Evolutionary conservation across 2,113 vertebrate genomes (phyloP).

Genomic region (Mustela lutreola): DNA sequence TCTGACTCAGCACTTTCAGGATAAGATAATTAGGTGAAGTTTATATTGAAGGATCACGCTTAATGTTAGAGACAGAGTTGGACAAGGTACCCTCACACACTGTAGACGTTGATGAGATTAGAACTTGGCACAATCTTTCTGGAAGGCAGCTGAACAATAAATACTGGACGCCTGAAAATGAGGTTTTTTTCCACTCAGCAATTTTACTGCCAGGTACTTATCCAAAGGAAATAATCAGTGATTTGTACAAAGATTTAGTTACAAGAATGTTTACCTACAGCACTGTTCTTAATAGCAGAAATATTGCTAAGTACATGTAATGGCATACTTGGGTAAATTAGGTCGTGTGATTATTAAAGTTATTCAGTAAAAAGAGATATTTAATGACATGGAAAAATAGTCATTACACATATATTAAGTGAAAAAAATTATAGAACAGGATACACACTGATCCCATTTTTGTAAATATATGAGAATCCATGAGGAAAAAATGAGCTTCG

Average conservation of each 20-base stretch:
- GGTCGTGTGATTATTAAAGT: neutral
- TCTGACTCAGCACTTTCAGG: neutral
- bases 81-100: neutral
- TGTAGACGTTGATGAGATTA: neutral
- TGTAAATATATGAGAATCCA: neutral
- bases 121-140: neutral
- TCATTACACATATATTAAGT: neutral
- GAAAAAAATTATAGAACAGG: constrained; percentile 7
- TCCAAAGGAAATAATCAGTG: constrained; percentile 48
- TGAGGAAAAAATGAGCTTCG: neutral
- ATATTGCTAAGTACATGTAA: neutral
- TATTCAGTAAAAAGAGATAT: constrained; percentile 27
- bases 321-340: neutral
- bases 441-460: neutral
- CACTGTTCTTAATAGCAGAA: constrained; percentile 1
- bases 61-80: neutral
- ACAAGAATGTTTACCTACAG: constrained; percentile 23
- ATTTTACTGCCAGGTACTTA: neutral
- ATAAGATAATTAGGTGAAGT: neutral
- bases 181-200: neutral
- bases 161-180: neutral
- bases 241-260: constrained; percentile 41
- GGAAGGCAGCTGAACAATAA: constrained; percentile 7
- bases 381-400: constrained; percentile 10
- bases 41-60: neutral